phyloP scores from a whole-genome alignment of 1,140 invertebrate species.

The Drosophila kurseongensis region DNA sequence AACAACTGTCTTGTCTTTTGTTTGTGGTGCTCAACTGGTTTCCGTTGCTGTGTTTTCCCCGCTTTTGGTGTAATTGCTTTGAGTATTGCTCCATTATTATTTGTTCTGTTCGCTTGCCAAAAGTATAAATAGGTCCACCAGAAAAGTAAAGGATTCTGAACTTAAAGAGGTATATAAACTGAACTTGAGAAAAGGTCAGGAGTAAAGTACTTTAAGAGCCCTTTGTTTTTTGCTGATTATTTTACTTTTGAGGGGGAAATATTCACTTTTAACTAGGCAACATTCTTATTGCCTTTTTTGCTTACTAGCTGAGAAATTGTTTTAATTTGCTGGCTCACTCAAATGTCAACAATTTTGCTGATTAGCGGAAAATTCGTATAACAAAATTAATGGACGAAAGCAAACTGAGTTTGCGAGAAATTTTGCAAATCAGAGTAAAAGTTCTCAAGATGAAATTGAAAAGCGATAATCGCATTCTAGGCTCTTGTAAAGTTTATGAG shows the following conservation, averaged over 20 bases:
- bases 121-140: constrained; percentile 18
- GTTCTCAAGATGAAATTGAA: constrained; percentile 28
- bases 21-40: constrained; percentile 20
- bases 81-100: constrained; percentile 16
- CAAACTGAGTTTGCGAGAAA: constrained; percentile 26
- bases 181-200: constrained; percentile 3
- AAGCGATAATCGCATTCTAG: constrained; percentile 29
- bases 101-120: constrained; percentile 21
- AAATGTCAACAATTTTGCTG: constrained; percentile 41
- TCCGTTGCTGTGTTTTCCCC: constrained; percentile 8
- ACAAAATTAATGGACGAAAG: background rate
- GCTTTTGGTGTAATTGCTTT: constrained; percentile 39
- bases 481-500: constrained; percentile 35
- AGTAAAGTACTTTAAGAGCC: background rate
- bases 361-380: constrained; percentile 31
- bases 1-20: constrained; percentile 43
- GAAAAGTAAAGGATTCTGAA: constrained; percentile 13
- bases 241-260: background rate
- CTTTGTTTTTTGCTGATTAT: background rate
- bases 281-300: constrained; percentile 4
- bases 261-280: background rate
- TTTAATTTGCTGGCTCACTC: constrained; percentile 37
- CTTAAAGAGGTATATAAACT: constrained; percentile 27
- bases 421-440: constrained; percentile 11
- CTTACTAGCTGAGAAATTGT: constrained; percentile 30